These are phyloP conservation scores for Oscheius sp. DNA, from an alignment of 2,888 invertebrate genomes.

Conservation along the genomic window DNA sequence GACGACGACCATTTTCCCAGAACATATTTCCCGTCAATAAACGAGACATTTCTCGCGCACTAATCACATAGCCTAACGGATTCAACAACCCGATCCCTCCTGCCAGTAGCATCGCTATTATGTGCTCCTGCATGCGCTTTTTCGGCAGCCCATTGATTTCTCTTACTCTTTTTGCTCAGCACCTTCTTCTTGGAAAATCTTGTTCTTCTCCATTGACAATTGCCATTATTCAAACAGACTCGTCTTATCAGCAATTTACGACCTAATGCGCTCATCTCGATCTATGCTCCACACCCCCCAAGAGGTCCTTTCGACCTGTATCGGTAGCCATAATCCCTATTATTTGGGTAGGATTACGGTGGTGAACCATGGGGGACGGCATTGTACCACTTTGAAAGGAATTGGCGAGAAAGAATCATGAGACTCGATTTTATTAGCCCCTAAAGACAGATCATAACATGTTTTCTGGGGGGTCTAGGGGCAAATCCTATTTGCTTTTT, in stretches of 20 bases:
- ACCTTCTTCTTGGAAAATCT: background rate
- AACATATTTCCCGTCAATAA: background rate
- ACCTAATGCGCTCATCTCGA: background rate
- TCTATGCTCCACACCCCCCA: background rate
- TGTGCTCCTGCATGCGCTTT: slow-evolving; percentile 17
- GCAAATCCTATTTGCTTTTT: background rate
- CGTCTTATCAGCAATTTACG: background rate
- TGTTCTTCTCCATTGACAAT: background rate
- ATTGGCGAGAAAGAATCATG: background rate
- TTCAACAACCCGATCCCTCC: slow-evolving; percentile 21
- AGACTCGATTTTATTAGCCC: background rate
- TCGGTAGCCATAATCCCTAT: slow-evolving; percentile 28
- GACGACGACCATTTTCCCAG: slow-evolving; percentile 19
- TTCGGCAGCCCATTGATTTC: slow-evolving; percentile 33
- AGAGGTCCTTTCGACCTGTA: background rate
- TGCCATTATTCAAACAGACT: too few relatives aligned
- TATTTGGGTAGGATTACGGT: slow-evolving; percentile 14
- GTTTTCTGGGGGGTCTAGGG: background rate
- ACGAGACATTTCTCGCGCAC: slow-evolving; percentile 11
- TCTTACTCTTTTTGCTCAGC: background rate
- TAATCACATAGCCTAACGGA: slow-evolving; percentile 14
- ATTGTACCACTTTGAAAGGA: background rate
- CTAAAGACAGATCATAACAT: background rate
- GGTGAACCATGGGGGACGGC: background rate
- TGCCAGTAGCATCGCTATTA: slow-evolving; percentile 25